These are phyloP conservation scores for Heliconius hermathena DNA, from an alignment of 1,140 invertebrate species.

Conservation along the genomic window DNA sequence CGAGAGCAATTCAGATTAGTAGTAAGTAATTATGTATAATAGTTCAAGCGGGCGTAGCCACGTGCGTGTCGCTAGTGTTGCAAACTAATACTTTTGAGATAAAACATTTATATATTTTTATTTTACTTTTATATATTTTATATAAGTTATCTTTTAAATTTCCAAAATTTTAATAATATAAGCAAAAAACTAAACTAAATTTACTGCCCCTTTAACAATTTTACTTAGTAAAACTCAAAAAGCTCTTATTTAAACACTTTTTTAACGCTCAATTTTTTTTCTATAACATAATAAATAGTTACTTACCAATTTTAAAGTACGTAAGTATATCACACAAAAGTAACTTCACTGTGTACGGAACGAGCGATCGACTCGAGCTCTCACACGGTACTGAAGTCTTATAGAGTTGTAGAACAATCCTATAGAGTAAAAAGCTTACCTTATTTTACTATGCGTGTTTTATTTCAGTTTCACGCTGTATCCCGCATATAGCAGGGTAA, in stretches of 20 bases:
- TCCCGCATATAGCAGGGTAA: not conserved
- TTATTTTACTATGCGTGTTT: not conserved
- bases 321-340: conserved; percentile 7
- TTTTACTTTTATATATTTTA: too few relatives aligned
- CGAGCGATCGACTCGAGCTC: conserved; percentile 4
- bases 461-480: not conserved
- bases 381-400: conserved; percentile 21
- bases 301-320: not conserved
- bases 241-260: not conserved
- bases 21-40: too few relatives aligned
- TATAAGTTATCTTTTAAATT: too few relatives aligned
- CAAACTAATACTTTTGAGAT: too few relatives aligned
- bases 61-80: too few relatives aligned
- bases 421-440: not conserved
- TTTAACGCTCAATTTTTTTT: not conserved
- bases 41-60: too few relatives aligned
- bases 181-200: too few relatives aligned
- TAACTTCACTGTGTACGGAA: conserved; percentile 10
- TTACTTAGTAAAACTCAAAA: not conserved
- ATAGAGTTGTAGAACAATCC: conserved; percentile 1
- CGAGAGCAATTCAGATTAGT: too few relatives aligned
- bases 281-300: not conserved
- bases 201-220: too few relatives aligned
- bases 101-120: too few relatives aligned
- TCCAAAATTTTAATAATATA: too few relatives aligned